Conservation (phyloP, 2,888 invertebrate genomes). For the Caenorhabditis wallacei region DNA sequence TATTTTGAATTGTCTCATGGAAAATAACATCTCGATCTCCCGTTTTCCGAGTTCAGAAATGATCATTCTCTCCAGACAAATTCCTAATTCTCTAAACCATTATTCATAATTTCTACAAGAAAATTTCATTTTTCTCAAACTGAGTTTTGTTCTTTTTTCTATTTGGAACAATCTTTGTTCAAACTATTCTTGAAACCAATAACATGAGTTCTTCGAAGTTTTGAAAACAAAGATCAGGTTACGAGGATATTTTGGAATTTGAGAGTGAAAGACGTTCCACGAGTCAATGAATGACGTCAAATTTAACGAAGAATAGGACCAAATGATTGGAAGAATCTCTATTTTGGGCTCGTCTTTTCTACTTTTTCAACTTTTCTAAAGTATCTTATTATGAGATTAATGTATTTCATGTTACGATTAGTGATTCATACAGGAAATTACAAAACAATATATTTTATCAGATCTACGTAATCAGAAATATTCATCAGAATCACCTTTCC, state of each 20-base stretch:
- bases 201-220: slow-evolving; percentile 12
- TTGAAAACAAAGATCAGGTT: slow-evolving; percentile 20
- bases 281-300: slow-evolving; percentile 2
- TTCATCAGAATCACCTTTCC: background rate
- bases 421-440: background rate
- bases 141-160: background rate
- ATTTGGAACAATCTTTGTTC: slow-evolving; percentile 8
- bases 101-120: background rate
- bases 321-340: background rate
- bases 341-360: background rate
- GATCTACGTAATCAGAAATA: background rate
- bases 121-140: background rate
- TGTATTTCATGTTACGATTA: no score
- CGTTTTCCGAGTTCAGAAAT: background rate
- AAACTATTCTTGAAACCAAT: background rate
- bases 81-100: background rate
- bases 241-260: slow-evolving; percentile 7
- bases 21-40: no score
- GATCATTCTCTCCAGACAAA: background rate
- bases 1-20: no score
- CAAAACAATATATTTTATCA: background rate
- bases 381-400: no score
- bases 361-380: no score
- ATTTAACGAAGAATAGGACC: background rate
- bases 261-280: slow-evolving; percentile 12